Conservation (phyloP, 1,140 invertebrate species). For the Myzus persicae region DNA sequence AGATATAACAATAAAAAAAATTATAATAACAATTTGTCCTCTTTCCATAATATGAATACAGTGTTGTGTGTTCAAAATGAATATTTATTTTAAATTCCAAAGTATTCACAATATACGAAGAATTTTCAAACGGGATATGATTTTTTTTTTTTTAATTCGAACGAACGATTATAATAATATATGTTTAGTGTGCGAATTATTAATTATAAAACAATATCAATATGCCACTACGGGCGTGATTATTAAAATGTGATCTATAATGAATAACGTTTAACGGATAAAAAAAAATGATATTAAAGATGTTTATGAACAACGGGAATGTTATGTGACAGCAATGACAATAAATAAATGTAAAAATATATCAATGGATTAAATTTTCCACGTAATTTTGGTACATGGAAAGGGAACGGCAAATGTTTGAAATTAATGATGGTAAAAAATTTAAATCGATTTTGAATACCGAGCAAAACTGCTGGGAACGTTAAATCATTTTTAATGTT, state of each 20-base stretch:
- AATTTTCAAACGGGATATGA: not conserved
- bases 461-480: not conserved
- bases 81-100: not conserved
- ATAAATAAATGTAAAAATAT: not conserved
- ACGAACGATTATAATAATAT: too few species aligned
- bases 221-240: not conserved
- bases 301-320: not conserved
- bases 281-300: not conserved
- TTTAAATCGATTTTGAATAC: conserved; percentile 13
- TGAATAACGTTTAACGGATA: not conserved
- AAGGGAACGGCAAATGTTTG: not conserved
- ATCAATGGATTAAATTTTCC: not conserved
- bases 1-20: not conserved
- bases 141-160: not conserved
- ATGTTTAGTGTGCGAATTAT: not conserved
- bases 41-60: too few species aligned
- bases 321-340: not conserved
- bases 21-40: not conserved
- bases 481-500: conserved; percentile 9
- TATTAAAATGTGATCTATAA: conserved; percentile 6
- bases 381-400: not conserved
- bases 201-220: not conserved
- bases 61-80: not conserved
- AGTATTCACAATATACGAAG: not conserved
- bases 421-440: not conserved